Base-by-base conservation (phyloP, 64 coral and sea anemone genomes). In the Montipora foliosa region DNA sequence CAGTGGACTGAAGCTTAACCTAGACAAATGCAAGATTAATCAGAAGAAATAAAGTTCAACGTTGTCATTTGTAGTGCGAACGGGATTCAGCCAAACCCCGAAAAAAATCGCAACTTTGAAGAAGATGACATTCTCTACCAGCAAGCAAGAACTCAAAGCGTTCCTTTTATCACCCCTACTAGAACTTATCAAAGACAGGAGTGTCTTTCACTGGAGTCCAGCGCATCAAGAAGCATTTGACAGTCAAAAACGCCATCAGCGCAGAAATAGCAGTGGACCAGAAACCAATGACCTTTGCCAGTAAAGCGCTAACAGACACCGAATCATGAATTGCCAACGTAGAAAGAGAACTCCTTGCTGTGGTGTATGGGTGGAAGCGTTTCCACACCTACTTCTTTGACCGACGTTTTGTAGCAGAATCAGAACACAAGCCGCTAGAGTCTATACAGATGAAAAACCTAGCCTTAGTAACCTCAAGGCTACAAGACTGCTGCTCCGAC, bases 11-110 rank as follows among this genome's bases (percentile, higher is more conserved):
- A 95, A 87, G 87, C 69, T 80, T 5, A 95, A 87, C 29, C 29
- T 88, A 24, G 93, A 91, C 51, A 95, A 90, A 84, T 95, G 87
- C 79, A 69, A 84, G 25, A 90, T 95, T 58, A 95, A 90, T 60
- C 58, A 85, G 47, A 79, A 81, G 37, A 22, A 9, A 79, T 69
- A 12, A 46, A 55, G 1, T 87, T 20, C 83, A 0, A 6, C 0
- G n/a, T 1, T 6, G 70, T 90, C 47, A 91, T 90, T 12, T 87
- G 80, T 62, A 16, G 5, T 13, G 67, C 77, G 13, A 58, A 83
- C 50, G 82, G 76, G 72, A n/a, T 79, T 2, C 75, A 80, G 47
- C 74, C 52, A 29, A 29, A 29, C 29, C 29, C 29, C 29, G 29
- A 29, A 0, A 29, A 29, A 29, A 60, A 37, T 76, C 15, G 75